Base-by-base conservation (phyloP, 2,888 invertebrate genomes). In the Ophonus ardosiacus region DNA sequence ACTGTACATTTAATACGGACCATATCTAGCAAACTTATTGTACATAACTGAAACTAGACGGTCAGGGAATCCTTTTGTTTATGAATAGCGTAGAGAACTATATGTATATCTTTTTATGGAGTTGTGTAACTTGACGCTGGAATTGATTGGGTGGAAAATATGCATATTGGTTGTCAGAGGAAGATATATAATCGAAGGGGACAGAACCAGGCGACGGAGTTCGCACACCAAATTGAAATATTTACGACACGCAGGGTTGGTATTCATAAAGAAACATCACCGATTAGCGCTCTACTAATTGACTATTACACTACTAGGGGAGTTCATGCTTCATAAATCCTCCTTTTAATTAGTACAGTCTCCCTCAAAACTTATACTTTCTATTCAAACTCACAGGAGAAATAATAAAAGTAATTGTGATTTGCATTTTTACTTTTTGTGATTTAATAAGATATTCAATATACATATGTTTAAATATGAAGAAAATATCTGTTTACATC, bases 241-340 rank as follows among this genome's bases (percentile, higher is more conserved):
- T 81, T 81, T 81, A 81, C 68, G 81, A 81, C 40, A 71, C 15
- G 61, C 51, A 63, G 82, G 87, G 87, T 87, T 87, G 88, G 85
- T 86, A 86, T 87, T 85, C 87, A 87, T 88, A 87, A 87, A 87
- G 86, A 86, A 86, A 82, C 86, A 85, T 78, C 78, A 65, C 65
- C 87, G 87, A 87, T 88, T 88, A 87, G 87, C 88, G 87, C 86
- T 87, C 86, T 86, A 87, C 88, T 88, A 89, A 89, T 89, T 89
- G 88, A 88, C 88, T 87, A 88, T 88, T 88, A 88, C 88, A 87
- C 87, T 87, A 57, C 24, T 21, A 51, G 68, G 78, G 71, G 86
- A 85, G 86, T 86, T 86, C 88, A 88, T 88, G 88, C 87, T 87
- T 88, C 88, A 88, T 89, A 89, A 89, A 89, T 89, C 88, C 87